Base-by-base conservation (phyloP, 2,797 vertebrate species). In the Glossophaga mutica region DNA sequence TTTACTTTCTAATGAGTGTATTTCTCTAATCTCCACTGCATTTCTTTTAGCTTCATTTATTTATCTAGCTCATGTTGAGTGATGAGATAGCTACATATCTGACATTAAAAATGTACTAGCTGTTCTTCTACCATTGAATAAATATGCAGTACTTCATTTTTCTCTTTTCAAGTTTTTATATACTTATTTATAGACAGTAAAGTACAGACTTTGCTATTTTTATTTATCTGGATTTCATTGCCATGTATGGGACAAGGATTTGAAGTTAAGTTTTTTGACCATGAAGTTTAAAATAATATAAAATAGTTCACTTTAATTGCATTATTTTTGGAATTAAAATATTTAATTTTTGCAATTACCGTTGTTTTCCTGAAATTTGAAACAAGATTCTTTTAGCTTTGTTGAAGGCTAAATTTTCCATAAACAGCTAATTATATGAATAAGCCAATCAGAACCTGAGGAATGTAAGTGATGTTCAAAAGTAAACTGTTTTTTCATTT, bases 1-100 rank as follows among this genome's bases (percentile, higher is more conserved):
- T 97, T 85, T 77, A 34, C 70, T 90, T 96, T 91, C 34, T 79
- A 32, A 78, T 32, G 52, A 95, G 52, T 82, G 19, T 90, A 29
- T 71, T 95, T 92, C 70, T 95, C 95, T 81, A 92, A 95, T 94
- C 46, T 76, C 86, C 7, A 19, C 39, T 74, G 52, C 83, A 42
- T 50, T 85, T 84, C 88, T 93, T 86, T 48, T 57, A 34, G 65
- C 34, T 94, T 84, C 88, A 76, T 97, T 95, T 95, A 94, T 97
- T 94, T 96, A 67, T 65, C 37, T 94, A 94, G 86, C 34, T 50
- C 37, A 21, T 74, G 83, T 71, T 94, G 88, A 95, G 29, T 94
- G 81, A 84, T 44, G 29, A 86, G 94, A 90, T 94, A 91, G 71
- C 73, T 79, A 70, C 62, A 24, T 79, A 71, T 77, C 59, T 76